Conservation (phyloP, 1,140 invertebrate genomes). For the Conopomorpha cramerella region DNA sequence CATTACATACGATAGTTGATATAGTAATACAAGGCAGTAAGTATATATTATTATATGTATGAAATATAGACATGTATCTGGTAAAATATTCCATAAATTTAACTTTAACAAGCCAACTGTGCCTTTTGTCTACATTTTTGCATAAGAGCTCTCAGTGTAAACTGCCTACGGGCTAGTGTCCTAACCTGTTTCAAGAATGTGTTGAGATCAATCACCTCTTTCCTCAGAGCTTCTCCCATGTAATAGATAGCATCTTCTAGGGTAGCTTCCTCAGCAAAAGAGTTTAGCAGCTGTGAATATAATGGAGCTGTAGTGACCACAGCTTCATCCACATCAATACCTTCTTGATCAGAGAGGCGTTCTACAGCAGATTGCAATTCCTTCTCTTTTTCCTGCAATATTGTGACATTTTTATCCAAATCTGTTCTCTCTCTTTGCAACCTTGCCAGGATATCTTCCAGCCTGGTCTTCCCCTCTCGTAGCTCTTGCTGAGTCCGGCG, state of each 20-base stretch:
- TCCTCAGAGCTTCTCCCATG: conserved; percentile 92
- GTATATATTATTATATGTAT: no score
- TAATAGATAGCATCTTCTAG: conserved; percentile 99
- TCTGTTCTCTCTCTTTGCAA: conserved; percentile 85
- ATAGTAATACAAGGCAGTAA: no score
- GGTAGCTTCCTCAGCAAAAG: conserved; percentile 97
- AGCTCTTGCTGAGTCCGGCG: conserved; percentile 88
- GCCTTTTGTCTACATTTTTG: conserved; percentile 96
- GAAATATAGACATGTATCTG: no score
- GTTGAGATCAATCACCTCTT: conserved; percentile 93
- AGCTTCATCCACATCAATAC: conserved; percentile 93
- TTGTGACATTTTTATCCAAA: conserved; percentile 81
- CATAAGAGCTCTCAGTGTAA: conserved; percentile 93
- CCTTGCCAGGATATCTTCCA: conserved; percentile 81
- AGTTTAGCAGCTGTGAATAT: conserved; percentile 95
- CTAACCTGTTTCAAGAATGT: conserved; percentile 96
- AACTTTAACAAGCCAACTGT: conserved; percentile 75
- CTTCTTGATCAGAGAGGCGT: conserved; percentile 77
- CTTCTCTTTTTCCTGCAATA: conserved; percentile 83
- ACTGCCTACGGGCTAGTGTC: conserved; percentile 92
- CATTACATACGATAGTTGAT: no score
- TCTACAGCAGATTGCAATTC: conserved; percentile 84
- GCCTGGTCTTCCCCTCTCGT: conserved; percentile 79
- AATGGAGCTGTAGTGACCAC: conserved; percentile 95
- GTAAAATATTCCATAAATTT: no score